These are phyloP conservation scores for Macaria notata DNA, from an alignment of 2,888 invertebrate genomes.

Conservation along the genomic window DNA sequence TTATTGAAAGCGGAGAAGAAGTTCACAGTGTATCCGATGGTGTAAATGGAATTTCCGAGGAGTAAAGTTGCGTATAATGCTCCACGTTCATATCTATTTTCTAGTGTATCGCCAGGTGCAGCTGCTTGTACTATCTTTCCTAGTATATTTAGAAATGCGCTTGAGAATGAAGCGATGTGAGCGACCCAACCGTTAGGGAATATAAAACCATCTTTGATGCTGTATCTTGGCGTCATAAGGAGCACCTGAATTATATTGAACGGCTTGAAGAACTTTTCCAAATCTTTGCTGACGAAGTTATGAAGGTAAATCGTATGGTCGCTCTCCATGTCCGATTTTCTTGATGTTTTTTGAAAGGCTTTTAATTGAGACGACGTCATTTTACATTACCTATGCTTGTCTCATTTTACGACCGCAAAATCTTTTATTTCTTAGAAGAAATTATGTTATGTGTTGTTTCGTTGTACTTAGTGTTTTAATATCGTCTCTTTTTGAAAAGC, in stretches of 20 bases:
- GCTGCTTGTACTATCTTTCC: too few relatives aligned
- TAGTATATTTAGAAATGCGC: neutral
- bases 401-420: too few relatives aligned
- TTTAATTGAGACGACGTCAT: neutral
- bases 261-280: slow-evolving; percentile 7
- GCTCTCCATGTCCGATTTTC: neutral
- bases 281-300: slow-evolving; percentile 7
- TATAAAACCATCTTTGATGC: slow-evolving; percentile 9
- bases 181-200: slow-evolving; percentile 2
- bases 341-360: neutral
- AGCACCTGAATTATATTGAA: slow-evolving; percentile 7
- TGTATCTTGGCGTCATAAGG: slow-evolving; percentile 5
- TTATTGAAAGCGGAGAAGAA: slow-evolving; percentile 1
- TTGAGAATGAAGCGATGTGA: neutral
- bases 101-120: too few relatives aligned
- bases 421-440: too few relatives aligned
- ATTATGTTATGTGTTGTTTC: too few relatives aligned
- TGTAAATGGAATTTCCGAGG: neutral
- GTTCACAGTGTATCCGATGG: slow-evolving; percentile 5
- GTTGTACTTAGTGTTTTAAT: too few relatives aligned
- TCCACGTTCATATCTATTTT: too few relatives aligned
- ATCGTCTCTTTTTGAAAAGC: too few relatives aligned
- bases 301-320: slow-evolving; percentile 1
- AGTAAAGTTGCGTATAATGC: too few relatives aligned
- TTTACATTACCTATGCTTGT: too few relatives aligned